Conservation (phyloP, 1,140 invertebrate genomes). For the Hormaphis cornu region DNA sequence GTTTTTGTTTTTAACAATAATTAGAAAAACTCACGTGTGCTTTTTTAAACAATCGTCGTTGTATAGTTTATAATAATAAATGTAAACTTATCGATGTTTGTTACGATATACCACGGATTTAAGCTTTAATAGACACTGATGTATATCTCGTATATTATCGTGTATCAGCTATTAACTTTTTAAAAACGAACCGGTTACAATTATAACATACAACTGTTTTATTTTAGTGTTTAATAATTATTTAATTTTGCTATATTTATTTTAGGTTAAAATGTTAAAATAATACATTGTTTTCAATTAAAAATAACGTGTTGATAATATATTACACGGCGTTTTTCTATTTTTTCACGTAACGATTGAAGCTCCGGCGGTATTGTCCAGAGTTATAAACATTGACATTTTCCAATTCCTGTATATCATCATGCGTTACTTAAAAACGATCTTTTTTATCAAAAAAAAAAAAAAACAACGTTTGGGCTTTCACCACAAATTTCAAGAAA, state of each 20-base stretch:
- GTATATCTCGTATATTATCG: neutral
- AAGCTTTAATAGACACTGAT: conserved; percentile 14
- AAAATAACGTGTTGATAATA: conserved; percentile 7
- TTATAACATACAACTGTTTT: conserved; percentile 18
- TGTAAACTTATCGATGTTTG: neutral
- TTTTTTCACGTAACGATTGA: neutral
- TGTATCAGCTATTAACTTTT: conserved; percentile 4
- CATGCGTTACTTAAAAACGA: no score
- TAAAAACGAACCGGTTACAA: neutral
- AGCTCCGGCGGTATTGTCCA: no score
- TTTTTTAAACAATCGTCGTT: no score
- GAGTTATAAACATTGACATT: no score
- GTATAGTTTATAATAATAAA: no score
- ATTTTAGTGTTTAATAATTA: conserved; percentile 20
- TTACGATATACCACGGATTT: neutral
- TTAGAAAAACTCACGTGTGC: no score
- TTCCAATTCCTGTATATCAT: no score
- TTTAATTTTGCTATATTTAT: conserved; percentile 8
- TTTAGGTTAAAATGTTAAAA: conserved; percentile 22
- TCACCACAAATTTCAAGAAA: no score
- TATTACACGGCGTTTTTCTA: neutral
- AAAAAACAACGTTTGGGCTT: no score
- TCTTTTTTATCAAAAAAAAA: no score
- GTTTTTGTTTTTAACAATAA: no score
- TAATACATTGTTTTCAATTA: no score